Evolutionary conservation across 2,113 vertebrate genomes (phyloP), one percentile per base, ranked within the genome.

Genomic region (Anolis sagrei): DNA sequence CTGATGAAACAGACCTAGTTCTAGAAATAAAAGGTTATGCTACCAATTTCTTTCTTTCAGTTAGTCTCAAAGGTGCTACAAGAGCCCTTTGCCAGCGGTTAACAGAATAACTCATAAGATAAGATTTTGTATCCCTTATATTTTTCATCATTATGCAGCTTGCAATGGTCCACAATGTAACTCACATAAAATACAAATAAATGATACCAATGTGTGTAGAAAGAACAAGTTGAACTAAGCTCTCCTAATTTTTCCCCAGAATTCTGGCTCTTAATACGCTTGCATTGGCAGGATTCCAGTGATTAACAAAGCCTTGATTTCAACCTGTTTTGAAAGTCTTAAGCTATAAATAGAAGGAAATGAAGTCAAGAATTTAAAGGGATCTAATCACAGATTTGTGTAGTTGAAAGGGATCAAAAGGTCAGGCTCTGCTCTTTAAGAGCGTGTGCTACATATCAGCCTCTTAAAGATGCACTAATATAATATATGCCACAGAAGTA

Each of bases 291-390:
- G 74, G 77, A 51, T 77, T 78, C 64, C 64, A 78, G 32, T 58
- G 48, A 51, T 70, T 81, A 81, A 54, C n/a, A 72, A 58, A 61
- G 49, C 27, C 34, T 79, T 54, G 64, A 23, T 61, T 73, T 79
- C 68, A 85, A 85, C 51, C 84, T 48, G 66, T 72, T 83, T 76
- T 76, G 39, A 76, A 83, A 48, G 58, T 44, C 36, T 76, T 83
- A 64, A 8, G 32, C 82, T 83, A 76, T 64, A 44, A 76, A 83
- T 75, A 83, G 49, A 83, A 61, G 69, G 13, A 82, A 82, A 83
- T 76, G 27, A 66, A 76, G 82, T 76, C 72, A 83, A 83, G 82
- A 49, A 32, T 64, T 83, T 76, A 58, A 75, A 83, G 73, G 58
- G 29, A 76, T 83, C 72, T 76, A 64, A 83, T 83, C 58, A 74